phyloP scores from a whole-genome alignment of 1,140 invertebrate species.

The Drosophila pseudoobscura region DNA sequence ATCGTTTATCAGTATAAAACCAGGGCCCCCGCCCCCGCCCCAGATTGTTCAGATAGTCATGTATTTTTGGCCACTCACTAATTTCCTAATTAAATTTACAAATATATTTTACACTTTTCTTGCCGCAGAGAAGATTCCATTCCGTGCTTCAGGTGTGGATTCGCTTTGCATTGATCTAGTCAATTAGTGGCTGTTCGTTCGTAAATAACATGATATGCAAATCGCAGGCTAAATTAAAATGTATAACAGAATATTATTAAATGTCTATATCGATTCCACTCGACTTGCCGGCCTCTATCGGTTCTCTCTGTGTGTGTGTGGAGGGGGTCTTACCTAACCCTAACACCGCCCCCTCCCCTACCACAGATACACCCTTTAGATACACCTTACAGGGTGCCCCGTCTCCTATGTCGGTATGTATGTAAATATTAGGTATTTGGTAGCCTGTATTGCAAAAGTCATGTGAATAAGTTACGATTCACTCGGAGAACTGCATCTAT shows the following conservation, averaged over 20 bases:
- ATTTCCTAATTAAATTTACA: conserved; percentile 54
- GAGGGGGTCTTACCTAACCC: conserved; percentile 12
- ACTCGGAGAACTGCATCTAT: too few relatives aligned
- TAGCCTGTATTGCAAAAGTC: too few relatives aligned
- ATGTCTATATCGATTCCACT: conserved; percentile 43
- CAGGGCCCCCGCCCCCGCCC: not conserved
- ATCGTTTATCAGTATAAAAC: conserved; percentile 3
- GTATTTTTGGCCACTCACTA: conserved; percentile 25
- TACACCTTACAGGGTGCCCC: too few relatives aligned
- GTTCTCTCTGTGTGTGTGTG: conserved; percentile 18
- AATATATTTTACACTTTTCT: conserved; percentile 33
- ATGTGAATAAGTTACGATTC: too few relatives aligned
- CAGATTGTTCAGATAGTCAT: conserved; percentile 26
- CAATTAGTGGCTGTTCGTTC: conserved; percentile 46
- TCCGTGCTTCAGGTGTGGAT: conserved; percentile 15
- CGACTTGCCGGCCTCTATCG: conserved; percentile 16
- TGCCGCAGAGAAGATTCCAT: conserved; percentile 21
- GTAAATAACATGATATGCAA: conserved; percentile 51
- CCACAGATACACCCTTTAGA: not conserved
- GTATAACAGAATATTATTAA: conserved; percentile 59
- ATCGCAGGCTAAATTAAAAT: conserved; percentile 42
- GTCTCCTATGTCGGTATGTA: too few relatives aligned
- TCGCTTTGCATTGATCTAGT: conserved; percentile 49
- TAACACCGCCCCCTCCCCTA: not conserved
- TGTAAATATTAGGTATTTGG: too few relatives aligned